Evolutionary conservation across 2,797 vertebrate genomes (phyloP), one percentile per base, ranked within the genome.

Genomic region (Acanthornis magna): DNA sequence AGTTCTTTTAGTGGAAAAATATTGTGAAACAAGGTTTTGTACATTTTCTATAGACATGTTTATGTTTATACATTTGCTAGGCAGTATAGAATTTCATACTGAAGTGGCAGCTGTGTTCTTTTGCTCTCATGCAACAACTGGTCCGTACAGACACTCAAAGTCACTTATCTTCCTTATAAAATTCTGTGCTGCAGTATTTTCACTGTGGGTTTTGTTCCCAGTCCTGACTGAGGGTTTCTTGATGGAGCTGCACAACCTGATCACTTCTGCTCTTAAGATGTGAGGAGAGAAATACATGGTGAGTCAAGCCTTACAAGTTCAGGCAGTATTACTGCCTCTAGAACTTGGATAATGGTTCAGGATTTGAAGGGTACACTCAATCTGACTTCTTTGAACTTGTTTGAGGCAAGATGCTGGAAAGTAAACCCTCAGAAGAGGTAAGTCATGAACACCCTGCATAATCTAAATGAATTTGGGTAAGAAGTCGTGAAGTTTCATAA

Each of bases 311-410:
- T 38, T 61, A 16, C 3, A 43, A 45, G 4, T 43, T 60, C 15
- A 36, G 42, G 42, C 9, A 19, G 10, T 13, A 10, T 55, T 67
- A 10, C 3, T n/a, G 47, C 43, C 63, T 77, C 48, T 53, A 32
- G 53, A 38, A 55, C 19, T 47, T 58, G 10, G 42, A 3, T 54
- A 36, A 34, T 26, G 12, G 12, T 7, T 68, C 23, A 55, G 45
- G 50, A 23, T 79, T 71, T 68, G 50, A 65, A 84, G 23, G 21
- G 5, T 13, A n/a, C 0, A 0, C 22, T 55, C 7, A 26, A 7
- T 25, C 27, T 60, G 23, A 38, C 11, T 42, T 58, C 25, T 60
- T 32, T 29, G 32, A 57, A 83, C 11, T 63, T 60, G 45, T 67
- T 71, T n/a, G 38, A 74, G n/a, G 34, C 40, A 83, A 66, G 55